A percentile compares a stretch with the other conserved stretches of the same genome.
These are phyloP conservation scores for Coracias cyanogaster DNA, from an alignment of 2,797 vertebrate species.

Conservation along the genomic window DNA sequence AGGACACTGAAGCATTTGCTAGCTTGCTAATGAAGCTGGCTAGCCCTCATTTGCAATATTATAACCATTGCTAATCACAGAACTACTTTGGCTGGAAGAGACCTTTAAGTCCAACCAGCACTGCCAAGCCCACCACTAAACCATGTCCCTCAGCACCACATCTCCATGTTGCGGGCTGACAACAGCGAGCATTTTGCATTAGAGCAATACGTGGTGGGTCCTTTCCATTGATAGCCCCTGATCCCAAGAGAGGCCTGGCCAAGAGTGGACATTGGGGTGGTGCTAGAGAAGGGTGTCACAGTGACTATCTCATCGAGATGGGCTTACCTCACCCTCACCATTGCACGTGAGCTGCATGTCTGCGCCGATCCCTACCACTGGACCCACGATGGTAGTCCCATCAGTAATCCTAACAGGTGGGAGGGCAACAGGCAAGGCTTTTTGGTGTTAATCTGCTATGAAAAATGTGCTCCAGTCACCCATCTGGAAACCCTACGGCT, in stretches of 20 bases:
- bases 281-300: background rate
- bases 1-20: background rate
- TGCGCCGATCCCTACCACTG: background rate
- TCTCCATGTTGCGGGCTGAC: background rate
- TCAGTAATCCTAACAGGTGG: conserved; percentile 16
- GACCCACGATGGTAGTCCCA: background rate
- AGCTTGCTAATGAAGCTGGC: background rate
- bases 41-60: background rate
- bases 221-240: background rate
- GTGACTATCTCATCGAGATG: background rate
- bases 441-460: conserved; percentile 18
- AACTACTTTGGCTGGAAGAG: background rate
- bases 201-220: fast-evolving
- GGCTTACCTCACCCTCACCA: too few relatives aligned
- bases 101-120: background rate
- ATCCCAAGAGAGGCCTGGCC: background rate
- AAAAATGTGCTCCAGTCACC: background rate
- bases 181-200: background rate
- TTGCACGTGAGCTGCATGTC: background rate
- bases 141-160: background rate
- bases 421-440: conserved; percentile 22
- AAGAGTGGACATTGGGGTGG: background rate
- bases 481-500: background rate
- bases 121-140: background rate
- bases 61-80: background rate